Conservation (phyloP, 2,888 invertebrate species). For the Isotomurus palustris region DNA sequence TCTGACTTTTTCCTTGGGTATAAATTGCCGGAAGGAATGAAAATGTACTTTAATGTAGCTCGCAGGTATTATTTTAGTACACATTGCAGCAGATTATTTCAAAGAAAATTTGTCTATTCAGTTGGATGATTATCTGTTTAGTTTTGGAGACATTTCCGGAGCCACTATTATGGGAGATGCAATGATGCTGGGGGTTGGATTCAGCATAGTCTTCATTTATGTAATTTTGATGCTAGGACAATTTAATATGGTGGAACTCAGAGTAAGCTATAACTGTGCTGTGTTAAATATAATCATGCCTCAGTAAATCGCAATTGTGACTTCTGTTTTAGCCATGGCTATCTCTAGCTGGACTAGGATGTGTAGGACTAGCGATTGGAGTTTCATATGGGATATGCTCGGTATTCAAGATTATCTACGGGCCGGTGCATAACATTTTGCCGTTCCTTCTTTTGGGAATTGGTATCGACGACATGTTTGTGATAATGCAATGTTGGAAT, state of each 20-base stretch:
- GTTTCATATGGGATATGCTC: constrained; percentile 69
- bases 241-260: constrained; percentile 68
- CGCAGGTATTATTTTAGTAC: constrained; percentile 53
- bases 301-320: background rate
- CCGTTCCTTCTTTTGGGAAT: constrained; percentile 77
- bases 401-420: constrained; percentile 65
- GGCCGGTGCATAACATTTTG: constrained; percentile 74
- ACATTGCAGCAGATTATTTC: background rate
- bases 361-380: constrained; percentile 68
- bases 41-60: constrained; percentile 59
- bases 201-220: constrained; percentile 67
- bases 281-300: background rate
- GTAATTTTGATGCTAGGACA: constrained; percentile 68
- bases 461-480: constrained; percentile 78
- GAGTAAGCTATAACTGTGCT: constrained; percentile 52
- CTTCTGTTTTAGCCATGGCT: constrained; percentile 57
- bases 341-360: constrained; percentile 64
- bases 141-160: constrained; percentile 71
- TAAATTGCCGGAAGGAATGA: constrained; percentile 48
- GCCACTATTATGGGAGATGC: constrained; percentile 68
- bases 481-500: constrained; percentile 73
- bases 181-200: constrained; percentile 64
- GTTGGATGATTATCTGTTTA: too few relatives aligned
- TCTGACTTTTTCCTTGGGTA: constrained; percentile 21
- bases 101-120: background rate